Conservation (phyloP, 2,113 vertebrate genomes). For the Eurystomus gularis region DNA sequence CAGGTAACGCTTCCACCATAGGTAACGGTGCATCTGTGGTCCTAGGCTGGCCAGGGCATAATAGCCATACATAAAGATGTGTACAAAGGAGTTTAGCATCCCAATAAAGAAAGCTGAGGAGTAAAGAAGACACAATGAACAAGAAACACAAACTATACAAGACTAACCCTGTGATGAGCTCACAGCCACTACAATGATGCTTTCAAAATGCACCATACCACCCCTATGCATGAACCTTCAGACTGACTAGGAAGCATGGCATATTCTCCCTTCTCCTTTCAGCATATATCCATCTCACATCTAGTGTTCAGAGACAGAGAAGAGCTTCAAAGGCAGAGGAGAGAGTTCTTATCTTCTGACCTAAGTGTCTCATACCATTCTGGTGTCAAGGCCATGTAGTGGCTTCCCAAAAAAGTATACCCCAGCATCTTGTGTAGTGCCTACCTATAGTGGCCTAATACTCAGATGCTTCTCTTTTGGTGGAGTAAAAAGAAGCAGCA, state of each 20-base stretch:
- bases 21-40: constrained; percentile 67
- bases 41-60: constrained; percentile 74
- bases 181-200: background rate
- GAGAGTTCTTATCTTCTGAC: background rate
- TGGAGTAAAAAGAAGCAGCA: background rate
- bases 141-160: background rate
- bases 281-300: background rate
- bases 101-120: constrained; percentile 75
- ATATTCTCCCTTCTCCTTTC: background rate
- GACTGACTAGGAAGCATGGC: background rate
- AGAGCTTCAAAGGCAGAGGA: background rate
- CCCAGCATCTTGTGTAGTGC: background rate
- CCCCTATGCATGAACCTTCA: background rate
- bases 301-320: background rate
- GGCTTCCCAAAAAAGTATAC: background rate
- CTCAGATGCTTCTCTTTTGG: background rate
- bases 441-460: background rate
- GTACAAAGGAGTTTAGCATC: constrained; percentile 79
- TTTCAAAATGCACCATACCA: background rate
- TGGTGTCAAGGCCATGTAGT: background rate
- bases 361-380: background rate
- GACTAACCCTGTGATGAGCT: background rate
- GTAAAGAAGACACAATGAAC: background rate
- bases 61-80: constrained; percentile 78
- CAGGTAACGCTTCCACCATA: constrained; percentile 82